Evolutionary conservation across 2,888 invertebrate genomes (phyloP).

Genomic region (Macaria notata): DNA sequence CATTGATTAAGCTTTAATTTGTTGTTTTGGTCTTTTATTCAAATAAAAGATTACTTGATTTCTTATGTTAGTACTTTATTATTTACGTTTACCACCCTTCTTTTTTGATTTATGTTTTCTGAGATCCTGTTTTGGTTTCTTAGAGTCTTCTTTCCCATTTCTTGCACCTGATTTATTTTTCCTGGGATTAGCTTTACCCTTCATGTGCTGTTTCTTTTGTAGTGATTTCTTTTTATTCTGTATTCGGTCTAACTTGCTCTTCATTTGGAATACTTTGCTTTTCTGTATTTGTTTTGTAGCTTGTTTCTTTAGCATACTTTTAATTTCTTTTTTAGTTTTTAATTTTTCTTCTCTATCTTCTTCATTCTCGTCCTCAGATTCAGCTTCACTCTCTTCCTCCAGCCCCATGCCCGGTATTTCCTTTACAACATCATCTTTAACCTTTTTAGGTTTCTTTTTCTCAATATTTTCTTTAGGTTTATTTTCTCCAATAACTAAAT

Average conservation of each 20-base stretch:
- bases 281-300: slow-evolving; percentile 88
- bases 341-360: slow-evolving; percentile 51
- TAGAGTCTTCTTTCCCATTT: slow-evolving; percentile 33
- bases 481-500: slow-evolving; percentile 88
- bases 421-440: slow-evolving; percentile 42
- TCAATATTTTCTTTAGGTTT: slow-evolving; percentile 61
- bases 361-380: slow-evolving; percentile 51
- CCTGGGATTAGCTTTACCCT: slow-evolving; percentile 42
- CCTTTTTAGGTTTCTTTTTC: slow-evolving; percentile 39
- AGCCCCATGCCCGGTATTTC: slow-evolving; percentile 66
- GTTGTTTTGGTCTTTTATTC: slow-evolving; percentile 7
- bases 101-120: slow-evolving; percentile 40
- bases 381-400: slow-evolving; percentile 53
- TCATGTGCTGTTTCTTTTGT: slow-evolving; percentile 62
- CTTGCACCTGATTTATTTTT: slow-evolving; percentile 42
- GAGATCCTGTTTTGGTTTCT: slow-evolving; percentile 39
- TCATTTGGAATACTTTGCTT: slow-evolving; percentile 89
- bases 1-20: slow-evolving; percentile 18
- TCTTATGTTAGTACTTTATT: slow-evolving; percentile 39
- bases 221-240: slow-evolving; percentile 86
- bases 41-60: neutral
- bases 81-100: slow-evolving; percentile 57
- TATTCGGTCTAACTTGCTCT: slow-evolving; percentile 86
- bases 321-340: slow-evolving; percentile 85
- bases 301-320: slow-evolving; percentile 86